Conservation (phyloP, 2,888 invertebrate species). For the Tryphoninae sp. region DNA sequence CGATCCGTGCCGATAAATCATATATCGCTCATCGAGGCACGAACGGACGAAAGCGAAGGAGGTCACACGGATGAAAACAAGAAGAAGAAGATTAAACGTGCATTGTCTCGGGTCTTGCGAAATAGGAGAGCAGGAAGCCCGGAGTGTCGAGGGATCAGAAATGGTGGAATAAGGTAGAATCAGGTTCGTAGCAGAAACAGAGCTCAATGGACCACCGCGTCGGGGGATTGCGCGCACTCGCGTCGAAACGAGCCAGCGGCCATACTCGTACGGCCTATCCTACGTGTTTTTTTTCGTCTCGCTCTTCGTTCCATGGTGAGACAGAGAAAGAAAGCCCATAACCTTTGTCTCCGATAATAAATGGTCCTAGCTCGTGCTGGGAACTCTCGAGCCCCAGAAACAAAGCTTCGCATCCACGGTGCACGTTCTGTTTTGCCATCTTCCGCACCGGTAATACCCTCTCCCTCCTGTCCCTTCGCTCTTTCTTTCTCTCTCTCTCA, state of each 20-base stretch:
- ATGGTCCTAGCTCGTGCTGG: constrained; percentile 70
- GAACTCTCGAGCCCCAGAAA: constrained; percentile 63
- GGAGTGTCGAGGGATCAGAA: constrained; percentile 6
- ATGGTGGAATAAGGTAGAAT: constrained; percentile 42
- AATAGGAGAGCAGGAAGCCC: constrained; percentile 23
- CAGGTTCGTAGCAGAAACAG: constrained; percentile 10
- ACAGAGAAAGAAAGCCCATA: constrained; percentile 63
- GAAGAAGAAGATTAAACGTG: constrained; percentile 30
- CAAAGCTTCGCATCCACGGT: constrained; percentile 20
- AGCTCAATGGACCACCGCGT: constrained; percentile 39
- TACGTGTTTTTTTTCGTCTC: constrained; percentile 27
- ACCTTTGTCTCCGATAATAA: constrained; percentile 77
- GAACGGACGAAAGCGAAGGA: constrained; percentile 61
- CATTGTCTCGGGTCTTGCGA: constrained; percentile 49
- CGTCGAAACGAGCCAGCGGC: constrained; percentile 60
- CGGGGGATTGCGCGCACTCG: constrained; percentile 11
- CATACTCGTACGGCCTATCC: constrained; percentile 67
- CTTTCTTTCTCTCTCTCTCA: constrained; percentile 4
- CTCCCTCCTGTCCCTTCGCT: neutral
- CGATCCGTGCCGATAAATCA: neutral
- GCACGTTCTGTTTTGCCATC: constrained; percentile 38
- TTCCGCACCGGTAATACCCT: constrained; percentile 10
- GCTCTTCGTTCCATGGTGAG: constrained; percentile 26
- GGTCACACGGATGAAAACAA: constrained; percentile 7
- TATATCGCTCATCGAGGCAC: constrained; percentile 61